A percentile compares a stretch with the other conserved stretches of the same genome.
Evolutionary conservation across 2,888 invertebrate species (phyloP).

Genomic region (Sphaerophoria taeniata): DNA sequence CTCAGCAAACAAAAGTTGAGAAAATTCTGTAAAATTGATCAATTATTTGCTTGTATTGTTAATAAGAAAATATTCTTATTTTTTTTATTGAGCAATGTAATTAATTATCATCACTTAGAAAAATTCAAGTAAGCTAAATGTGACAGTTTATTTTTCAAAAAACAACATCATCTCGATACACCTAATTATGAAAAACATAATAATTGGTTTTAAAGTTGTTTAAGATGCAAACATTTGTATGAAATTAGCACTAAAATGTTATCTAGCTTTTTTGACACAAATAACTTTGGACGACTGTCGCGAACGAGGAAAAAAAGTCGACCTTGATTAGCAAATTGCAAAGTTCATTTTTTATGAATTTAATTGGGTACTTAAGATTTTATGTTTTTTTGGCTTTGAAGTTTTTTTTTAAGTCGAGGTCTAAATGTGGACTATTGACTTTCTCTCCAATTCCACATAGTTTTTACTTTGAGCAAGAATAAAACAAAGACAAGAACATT

Average conservation of each 20-base stretch:
- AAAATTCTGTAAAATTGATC: neutral
- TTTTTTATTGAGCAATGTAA: constrained; percentile 2
- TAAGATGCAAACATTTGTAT: constrained; percentile 25
- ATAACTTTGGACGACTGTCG: constrained; percentile 3
- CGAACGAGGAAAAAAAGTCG: neutral
- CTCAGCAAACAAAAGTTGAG: neutral
- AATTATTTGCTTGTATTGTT: neutral
- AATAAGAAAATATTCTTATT: neutral
- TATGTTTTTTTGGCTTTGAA: too few relatives aligned
- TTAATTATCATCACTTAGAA: constrained; percentile 13
- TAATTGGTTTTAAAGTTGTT: constrained; percentile 47
- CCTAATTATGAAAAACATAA: constrained; percentile 47
- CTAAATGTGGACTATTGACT: too few relatives aligned
- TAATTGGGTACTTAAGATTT: neutral
- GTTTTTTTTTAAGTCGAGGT: too few relatives aligned
- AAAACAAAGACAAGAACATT: too few relatives aligned
- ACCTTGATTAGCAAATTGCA: constrained; percentile 2
- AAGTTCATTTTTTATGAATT: neutral
- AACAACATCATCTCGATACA: constrained; percentile 11
- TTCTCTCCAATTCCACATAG: too few relatives aligned
- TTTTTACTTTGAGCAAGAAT: too few relatives aligned
- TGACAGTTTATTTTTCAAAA: constrained; percentile 48
- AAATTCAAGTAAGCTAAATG: constrained; percentile 42
- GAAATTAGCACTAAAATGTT: constrained; percentile 53
- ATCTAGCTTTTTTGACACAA: constrained; percentile 15